Evolutionary conservation across 2,797 vertebrate species (phyloP), one percentile per base, ranked within the genome.

Genomic region (Tapera naevia): DNA sequence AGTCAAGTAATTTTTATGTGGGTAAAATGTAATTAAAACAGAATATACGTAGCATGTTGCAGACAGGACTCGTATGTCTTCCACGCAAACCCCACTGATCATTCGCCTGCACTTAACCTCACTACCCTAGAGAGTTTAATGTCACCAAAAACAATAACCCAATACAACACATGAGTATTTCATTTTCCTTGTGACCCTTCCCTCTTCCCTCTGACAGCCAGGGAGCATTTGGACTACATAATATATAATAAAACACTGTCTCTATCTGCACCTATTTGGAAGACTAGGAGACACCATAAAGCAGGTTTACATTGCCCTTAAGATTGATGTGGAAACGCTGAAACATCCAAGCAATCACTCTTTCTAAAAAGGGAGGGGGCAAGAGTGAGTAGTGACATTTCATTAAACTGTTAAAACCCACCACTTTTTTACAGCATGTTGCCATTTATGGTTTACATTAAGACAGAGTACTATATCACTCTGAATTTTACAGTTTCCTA

Each of bases 361-460:
- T 51, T 64, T n/a, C 48, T 13, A 15, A 25, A 70, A 64, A 30
- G 2, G 7, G 15, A 41, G 24, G 7, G 1, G 30, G 13, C 24
- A 13, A 57, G 60, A 33, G 17, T 17, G 19, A 83, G 15, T 18
- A 86, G 11, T 51, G 28, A 41, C 48, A 83, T 72, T 80, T 79
- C 54, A 90, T 35, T 66, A 27, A 67, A 84, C 10, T 58, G 30
- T 51, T 73, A 80, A 51, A 93, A 88, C 66, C 41, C 70, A 75
- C 33, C 54, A 50, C 43, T 70, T 71, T 54, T 27, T 56, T 74
- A 71, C 18, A 80, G 17, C 39, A 17, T 28, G 25, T 24, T 91
- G 70, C 75, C 85, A 84, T 86, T 88, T 94, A 79, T 21, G 22
- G 45, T 82, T 93, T 80, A 91, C 30, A 43, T 58, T 79, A 74